Percentiles rank a stretch among this genome's conserved stretches.
These are phyloP conservation scores for pig (Sus scrofa) DNA, from an alignment of 2,113 vertebrate genomes.

Conservation along the genomic window T2T-Sscrofa CM000829.6:19680001-19680500, in stretches of 20 bases:
- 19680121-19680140: background rate
- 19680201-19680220: background rate
- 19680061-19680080: background rate
- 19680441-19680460: slow-evolving; percentile 74
- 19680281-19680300: rapidly evolving
- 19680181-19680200: rapidly evolving
- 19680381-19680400: rapidly evolving
- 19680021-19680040: background rate
- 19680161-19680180: rapidly evolving
- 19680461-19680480: slow-evolving; percentile 80
- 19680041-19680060: background rate
- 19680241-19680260: background rate
- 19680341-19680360: rapidly evolving
- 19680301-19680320: rapidly evolving
- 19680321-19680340: rapidly evolving
- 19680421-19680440: slow-evolving; percentile 52
- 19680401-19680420: background rate
- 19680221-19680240: background rate
- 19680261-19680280: rapidly evolving
- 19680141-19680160: background rate
- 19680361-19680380: rapidly evolving
- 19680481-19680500: slow-evolving; percentile 74
- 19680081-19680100: background rate
- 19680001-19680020: rapidly evolving
- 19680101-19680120: background rate